Evolutionary conservation across 2,888 invertebrate genomes (phyloP), one percentile per base, ranked within the genome.

Genomic region (Adelognathus sp.): DNA sequence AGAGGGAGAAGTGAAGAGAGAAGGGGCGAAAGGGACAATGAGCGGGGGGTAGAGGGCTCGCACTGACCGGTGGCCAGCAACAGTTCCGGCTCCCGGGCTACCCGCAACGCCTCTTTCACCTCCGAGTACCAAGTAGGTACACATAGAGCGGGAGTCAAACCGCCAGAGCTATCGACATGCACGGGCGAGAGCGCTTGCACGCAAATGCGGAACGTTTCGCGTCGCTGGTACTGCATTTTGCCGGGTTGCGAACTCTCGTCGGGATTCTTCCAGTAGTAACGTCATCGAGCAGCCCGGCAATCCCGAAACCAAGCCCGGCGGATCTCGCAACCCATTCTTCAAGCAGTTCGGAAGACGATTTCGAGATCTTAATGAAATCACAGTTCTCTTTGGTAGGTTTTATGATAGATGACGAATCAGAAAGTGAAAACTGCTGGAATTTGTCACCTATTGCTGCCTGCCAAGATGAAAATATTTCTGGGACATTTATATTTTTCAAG

Each of bases 201-300:
- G 63, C 64, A 69, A 73, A 73, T 69, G 63, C 50, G 41, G 56
- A 73, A 64, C 63, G 50, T 63, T 73, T 69, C 64, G 64, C 58
- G 60, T 60, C 60, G 29, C 50, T 9, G 7, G 4, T 7, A n/a
- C 11, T 24, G 2, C 18, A 24, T 41, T n/a, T 36, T 33, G 16
- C 21, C 24, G 24, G 16, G 18, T 6, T 36, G 24, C 16, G 1
- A 0, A 52, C n/a, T 33, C 21, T 21, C 24, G 9, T 7, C 52
- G 7, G 24, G n/a, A 52, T 11, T 27, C 2, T 52, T 6, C 21
- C 52, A 11, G 24, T 36, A 11, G n/a, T n/a, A n/a, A n/a, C n/a
- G n/a, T n/a, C n/a, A n/a, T n/a, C n/a, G n/a, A n/a, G n/a, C n/a
- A n/a, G n/a, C n/a, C n/a, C n/a, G n/a, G n/a, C n/a, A n/a, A n/a